Evolutionary conservation across 2,113 vertebrate species (phyloP), one percentile per base, ranked within the genome.

Genomic region (Ammospiza nelsoni): DNA sequence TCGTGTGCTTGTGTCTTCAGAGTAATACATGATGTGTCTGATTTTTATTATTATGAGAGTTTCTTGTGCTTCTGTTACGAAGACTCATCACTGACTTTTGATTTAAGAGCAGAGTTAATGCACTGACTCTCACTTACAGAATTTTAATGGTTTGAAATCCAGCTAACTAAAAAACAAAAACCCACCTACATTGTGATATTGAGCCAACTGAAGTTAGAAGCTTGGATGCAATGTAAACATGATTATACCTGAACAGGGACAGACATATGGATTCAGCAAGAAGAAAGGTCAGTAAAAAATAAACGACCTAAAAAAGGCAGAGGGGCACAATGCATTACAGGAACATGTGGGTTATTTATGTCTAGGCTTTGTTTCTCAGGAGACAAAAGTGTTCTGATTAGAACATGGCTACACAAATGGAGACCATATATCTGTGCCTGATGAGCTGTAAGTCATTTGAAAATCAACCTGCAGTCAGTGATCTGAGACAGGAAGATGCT

Each of bases 31-130:
- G 18, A 74, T 43, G 37, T 57, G 46, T 54, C 35, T 71, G 16
- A 51, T 79, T 89, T 95, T 89, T 71, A 82, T 68, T 74, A 67
- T 79, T 54, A 71, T 58, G 61, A 65, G 43, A 88, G 29, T 22
- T 96, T 86, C 59, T 83, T 84, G 39, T 57, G 48, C 46, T 92
- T 84, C 76, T 83, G n/a, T 79, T 89, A 61, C 4, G 8, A 19
- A 73, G 72, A 77, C 17, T 54, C n/a, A 54, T 48, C 23, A 28
- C 31, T 82, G 35, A 17, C 25, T 76, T 82, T 71, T 55, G 20
- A 79, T 57, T 90, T 87, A 76, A 48, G 51, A 95, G 54, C 43
- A 46, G 52, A 75, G 14, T 44, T 74, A 76, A 78, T 48, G 39
- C 41, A 77, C 39, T 78, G 52, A 37, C 31, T 77, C 89, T 84